Conservation (phyloP, 2,888 invertebrate species). For the Idaea dimidiata region DNA sequence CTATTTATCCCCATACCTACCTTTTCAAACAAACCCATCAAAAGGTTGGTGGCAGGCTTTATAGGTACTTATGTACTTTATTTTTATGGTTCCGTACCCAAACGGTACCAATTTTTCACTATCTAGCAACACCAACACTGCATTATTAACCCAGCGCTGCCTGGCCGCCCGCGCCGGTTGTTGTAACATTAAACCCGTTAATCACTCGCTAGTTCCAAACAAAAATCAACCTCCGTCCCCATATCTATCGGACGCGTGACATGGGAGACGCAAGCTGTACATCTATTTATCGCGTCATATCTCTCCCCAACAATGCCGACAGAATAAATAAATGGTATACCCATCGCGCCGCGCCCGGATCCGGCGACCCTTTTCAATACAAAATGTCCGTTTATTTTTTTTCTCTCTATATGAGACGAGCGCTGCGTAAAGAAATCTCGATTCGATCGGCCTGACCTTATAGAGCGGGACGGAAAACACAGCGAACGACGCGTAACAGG, state of each 20-base stretch:
- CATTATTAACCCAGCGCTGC: background rate
- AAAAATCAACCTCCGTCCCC: slow-evolving; percentile 32
- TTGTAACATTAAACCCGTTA: background rate
- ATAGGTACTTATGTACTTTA: too few species aligned
- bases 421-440: slow-evolving; percentile 63
- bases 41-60: too few species aligned
- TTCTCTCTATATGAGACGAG: slow-evolving; percentile 58
- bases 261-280: slow-evolving; percentile 57
- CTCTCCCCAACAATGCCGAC: slow-evolving; percentile 63
- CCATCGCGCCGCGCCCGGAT: slow-evolving; percentile 59
- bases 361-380: slow-evolving; percentile 71
- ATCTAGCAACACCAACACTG: too few species aligned
- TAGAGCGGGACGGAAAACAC: slow-evolving; percentile 57
- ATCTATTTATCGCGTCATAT: slow-evolving; percentile 72
- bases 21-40: too few species aligned
- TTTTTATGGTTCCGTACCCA: too few species aligned
- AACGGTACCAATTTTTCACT: too few species aligned
- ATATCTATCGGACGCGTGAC: slow-evolving; percentile 35
- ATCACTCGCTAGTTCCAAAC: slow-evolving; percentile 38
- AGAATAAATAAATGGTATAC: slow-evolving; percentile 67
- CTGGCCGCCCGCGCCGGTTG: background rate
- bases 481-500: slow-evolving; percentile 48
- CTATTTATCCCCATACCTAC: too few species aligned
- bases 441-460: slow-evolving; percentile 56
- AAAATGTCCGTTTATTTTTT: slow-evolving; percentile 79